Evolutionary conservation across 2,797 vertebrate species (phyloP).

Genomic region (Eurystomus glaucurus): DNA sequence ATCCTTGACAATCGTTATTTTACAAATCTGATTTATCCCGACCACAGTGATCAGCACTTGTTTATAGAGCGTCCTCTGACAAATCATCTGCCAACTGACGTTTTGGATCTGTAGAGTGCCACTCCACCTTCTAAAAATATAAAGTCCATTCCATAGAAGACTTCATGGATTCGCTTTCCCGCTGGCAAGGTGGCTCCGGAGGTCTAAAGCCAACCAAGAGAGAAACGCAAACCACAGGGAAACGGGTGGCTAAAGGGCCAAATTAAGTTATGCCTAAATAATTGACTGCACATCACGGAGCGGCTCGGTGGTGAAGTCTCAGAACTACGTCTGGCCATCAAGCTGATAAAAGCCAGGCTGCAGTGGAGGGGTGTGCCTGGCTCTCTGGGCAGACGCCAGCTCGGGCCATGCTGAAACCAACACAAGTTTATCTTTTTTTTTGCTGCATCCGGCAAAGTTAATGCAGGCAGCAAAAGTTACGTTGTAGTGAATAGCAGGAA

Average conservation of each 20-base stretch:
- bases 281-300: background rate
- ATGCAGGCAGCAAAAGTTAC: fast-evolving
- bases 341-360: background rate
- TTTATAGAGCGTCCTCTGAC: background rate
- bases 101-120: background rate
- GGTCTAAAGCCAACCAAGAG: background rate
- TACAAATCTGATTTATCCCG: background rate
- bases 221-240: background rate
- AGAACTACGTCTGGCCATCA: fast-evolving
- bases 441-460: background rate
- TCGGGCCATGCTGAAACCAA: background rate
- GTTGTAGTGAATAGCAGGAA: too few relatives aligned
- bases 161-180: background rate
- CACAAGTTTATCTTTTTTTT: background rate
- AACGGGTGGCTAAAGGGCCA: background rate
- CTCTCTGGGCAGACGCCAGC: background rate
- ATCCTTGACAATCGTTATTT: background rate
- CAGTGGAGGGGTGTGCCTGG: background rate
- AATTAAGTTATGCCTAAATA: background rate
- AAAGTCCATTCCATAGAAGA: background rate
- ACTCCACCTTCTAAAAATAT: background rate
- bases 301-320: background rate
- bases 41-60: background rate
- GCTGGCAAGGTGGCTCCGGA: background rate
- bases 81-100: background rate